phyloP scores from a whole-genome alignment of 2,888 invertebrate genomes.

The Drosophila monieri region DNA sequence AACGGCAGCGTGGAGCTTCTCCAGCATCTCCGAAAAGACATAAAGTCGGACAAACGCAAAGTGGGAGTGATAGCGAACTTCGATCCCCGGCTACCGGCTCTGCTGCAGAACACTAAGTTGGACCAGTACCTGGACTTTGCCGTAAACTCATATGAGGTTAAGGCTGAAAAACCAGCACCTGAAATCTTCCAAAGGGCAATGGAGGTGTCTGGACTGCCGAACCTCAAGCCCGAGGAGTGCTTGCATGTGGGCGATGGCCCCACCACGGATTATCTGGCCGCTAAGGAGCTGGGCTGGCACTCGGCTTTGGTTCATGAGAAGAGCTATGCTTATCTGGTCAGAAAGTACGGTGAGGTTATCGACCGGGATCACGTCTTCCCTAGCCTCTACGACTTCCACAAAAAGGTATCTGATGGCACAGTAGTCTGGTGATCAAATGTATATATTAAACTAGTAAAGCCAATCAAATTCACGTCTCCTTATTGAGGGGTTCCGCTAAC shows the following conservation, averaged over 20 bases:
- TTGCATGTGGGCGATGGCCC: conserved; percentile 93
- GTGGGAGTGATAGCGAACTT: conserved; percentile 95
- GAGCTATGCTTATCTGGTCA: conserved; percentile 77
- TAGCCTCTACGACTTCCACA: conserved; percentile 85
- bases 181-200: conserved; percentile 89
- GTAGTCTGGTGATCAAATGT: conserved; percentile 77
- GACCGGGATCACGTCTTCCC: conserved; percentile 84
- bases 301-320: conserved; percentile 85
- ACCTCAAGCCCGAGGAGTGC: conserved; percentile 86
- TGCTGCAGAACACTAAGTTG: conserved; percentile 88
- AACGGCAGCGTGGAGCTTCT: conserved; percentile 88
- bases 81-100: conserved; percentile 90
- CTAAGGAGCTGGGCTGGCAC: conserved; percentile 90
- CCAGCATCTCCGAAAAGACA: conserved; percentile 84
- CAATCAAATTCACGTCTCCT: conserved; percentile 2
- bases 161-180: conserved; percentile 90
- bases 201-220: conserved; percentile 83
- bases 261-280: conserved; percentile 91
- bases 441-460: conserved; percentile 21
- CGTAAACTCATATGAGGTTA: conserved; percentile 90
- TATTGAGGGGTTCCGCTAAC: not conserved
- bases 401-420: conserved; percentile 78
- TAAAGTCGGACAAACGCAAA: conserved; percentile 58
- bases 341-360: conserved; percentile 84
- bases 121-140: conserved; percentile 91